Base-by-base conservation (phyloP, 2,888 invertebrate genomes). In the Apodemia hepburni region DNA sequence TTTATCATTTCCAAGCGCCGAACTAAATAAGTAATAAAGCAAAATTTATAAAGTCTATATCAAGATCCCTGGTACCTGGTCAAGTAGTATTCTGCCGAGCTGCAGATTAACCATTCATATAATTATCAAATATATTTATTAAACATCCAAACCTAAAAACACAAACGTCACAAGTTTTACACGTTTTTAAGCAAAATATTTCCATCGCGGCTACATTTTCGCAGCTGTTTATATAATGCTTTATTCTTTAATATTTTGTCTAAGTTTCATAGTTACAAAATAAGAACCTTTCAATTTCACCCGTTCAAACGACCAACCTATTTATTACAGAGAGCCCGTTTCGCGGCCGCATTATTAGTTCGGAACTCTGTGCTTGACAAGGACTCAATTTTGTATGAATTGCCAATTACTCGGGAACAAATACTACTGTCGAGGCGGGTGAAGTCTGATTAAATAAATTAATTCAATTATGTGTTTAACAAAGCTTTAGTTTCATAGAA, bases 371-470 rank as follows among this genome's bases (percentile, higher is more conserved):
- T 27, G 8, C 27, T 29, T 57, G 57, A 57, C 57, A 57, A 57
- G 57, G 57, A 27, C 57, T 57, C 57, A 57, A 57, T 57, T 57
- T 57, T 57, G 57, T 57, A 29, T 57, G 57, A 57, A 57, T 57
- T 57, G 57, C 57, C 57, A 57, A 57, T 57, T 57, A 57, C 57
- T 57, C 29, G 57, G 57, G 57, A 57, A 57, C 57, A 57, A 57
- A 57, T 57, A 57, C 22, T 27, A 29, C 29, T 57, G 27, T 57
- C 57, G 6, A 15, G 57, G n/a, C 29, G 57, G 29, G 1, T 47
- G 42, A 42, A 42, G 42, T 6, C 42, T 42, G 15, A 42, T 42
- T 42, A 42, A 42, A 42, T 42, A 42, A 42, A 42, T 42, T 42
- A 42, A 42, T 42, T 42, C 15, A 42, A 42, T 42, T 42, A 42